These are phyloP conservation scores for Platynereis dumerilii DNA, from an alignment of 2,888 invertebrate genomes.

Conservation along the genomic window DNA sequence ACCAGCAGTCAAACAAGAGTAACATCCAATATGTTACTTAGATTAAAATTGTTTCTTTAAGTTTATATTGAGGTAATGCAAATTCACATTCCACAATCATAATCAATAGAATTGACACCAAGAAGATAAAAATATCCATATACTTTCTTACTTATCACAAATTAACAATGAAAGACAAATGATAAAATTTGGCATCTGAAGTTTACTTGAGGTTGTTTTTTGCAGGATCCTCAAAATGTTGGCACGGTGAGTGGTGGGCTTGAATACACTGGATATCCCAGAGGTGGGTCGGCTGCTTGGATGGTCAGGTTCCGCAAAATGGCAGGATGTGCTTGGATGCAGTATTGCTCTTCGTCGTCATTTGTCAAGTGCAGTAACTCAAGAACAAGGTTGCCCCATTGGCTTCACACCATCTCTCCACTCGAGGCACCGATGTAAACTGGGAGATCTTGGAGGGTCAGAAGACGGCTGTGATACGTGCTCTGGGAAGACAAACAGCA, in stretches of 20 bases:
- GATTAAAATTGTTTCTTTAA: too few relatives aligned
- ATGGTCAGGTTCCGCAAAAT: constrained; percentile 64
- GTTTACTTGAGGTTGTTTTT: too few relatives aligned
- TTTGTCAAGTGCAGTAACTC: constrained; percentile 66
- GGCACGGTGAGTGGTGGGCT: constrained; percentile 27
- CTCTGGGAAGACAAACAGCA: too few relatives aligned
- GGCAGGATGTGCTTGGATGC: constrained; percentile 64
- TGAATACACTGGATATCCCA: constrained; percentile 63
- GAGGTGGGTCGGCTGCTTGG: constrained; percentile 65
- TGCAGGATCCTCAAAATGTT: constrained; percentile 18
- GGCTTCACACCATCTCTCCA: constrained; percentile 60
- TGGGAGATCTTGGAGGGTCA: constrained; percentile 56
- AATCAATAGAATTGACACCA: too few relatives aligned
- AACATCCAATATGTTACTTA: too few relatives aligned
- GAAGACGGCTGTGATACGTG: constrained; percentile 59
- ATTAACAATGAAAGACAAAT: too few relatives aligned
- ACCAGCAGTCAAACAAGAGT: too few relatives aligned
- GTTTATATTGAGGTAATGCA: too few relatives aligned
- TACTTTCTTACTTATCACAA: too few relatives aligned
- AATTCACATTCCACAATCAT: too few relatives aligned
- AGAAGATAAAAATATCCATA: too few relatives aligned
- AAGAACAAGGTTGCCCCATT: constrained; percentile 66
- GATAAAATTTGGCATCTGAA: too few relatives aligned
- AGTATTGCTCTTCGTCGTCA: constrained; percentile 67
- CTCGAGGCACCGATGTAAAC: constrained; percentile 61